phyloP scores from a whole-genome alignment of 2,888 invertebrate genomes.

The Aspidapion aeneum region DNA sequence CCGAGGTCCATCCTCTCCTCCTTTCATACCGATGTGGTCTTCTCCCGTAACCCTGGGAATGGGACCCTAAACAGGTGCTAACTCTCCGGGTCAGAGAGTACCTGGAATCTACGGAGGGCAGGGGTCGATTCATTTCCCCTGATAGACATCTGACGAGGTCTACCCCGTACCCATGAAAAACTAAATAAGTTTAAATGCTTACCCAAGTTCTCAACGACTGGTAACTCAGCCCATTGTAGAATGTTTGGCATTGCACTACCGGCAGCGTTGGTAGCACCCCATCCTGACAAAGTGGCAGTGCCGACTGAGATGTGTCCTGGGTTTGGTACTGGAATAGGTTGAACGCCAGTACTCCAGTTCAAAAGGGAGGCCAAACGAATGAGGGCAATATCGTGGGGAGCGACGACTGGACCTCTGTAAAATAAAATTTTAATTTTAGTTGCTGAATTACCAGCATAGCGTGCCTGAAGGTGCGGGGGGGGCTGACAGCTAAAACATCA shows the following conservation, averaged over 20 bases:
- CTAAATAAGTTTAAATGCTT: not conserved
- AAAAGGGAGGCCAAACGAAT: slow-evolving; percentile 44
- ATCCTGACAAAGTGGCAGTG: slow-evolving; percentile 46
- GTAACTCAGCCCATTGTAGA: slow-evolving; percentile 25
- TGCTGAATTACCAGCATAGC: no score
- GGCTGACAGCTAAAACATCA: no score
- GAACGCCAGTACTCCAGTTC: slow-evolving; percentile 37
- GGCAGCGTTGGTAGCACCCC: slow-evolving; percentile 28
- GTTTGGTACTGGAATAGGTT: slow-evolving; percentile 43
- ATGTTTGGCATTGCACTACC: not conserved
- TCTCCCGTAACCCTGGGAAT: no score
- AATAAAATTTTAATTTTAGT: not conserved
- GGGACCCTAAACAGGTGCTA: no score
- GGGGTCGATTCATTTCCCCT: no score
- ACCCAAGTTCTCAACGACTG: not conserved
- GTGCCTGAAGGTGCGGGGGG: no score
- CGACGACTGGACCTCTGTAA: slow-evolving; percentile 13
- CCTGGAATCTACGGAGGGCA: no score
- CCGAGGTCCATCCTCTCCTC: no score
- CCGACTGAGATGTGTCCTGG: slow-evolving; percentile 36
- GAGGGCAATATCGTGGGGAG: slow-evolving; percentile 53
- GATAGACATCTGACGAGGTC: no score
- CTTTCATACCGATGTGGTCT: no score
- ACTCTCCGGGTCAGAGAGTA: no score
- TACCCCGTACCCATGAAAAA: no score